phyloP scores from a whole-genome alignment of 1,140 invertebrate species.

The Drosophila equinoxialis region DNA sequence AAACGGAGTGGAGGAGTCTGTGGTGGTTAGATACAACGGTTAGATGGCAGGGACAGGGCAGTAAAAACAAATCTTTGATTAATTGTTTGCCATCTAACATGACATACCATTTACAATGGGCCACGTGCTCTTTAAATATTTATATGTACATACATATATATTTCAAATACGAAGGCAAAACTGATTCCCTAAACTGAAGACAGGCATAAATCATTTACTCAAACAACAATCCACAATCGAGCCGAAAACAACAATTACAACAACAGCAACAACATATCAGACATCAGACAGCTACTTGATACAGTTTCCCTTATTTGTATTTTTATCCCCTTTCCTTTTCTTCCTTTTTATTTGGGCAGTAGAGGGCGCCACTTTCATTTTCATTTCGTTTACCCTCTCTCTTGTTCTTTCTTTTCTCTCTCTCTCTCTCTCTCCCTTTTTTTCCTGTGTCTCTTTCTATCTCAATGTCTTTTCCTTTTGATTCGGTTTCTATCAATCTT shows the following conservation, averaged over 20 bases:
- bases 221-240: constrained; percentile 38
- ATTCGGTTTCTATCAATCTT: constrained; percentile 38
- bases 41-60: constrained; percentile 33
- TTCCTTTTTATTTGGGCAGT: constrained; percentile 40
- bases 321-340: constrained; percentile 7
- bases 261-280: constrained; percentile 16
- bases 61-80: constrained; percentile 76
- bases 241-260: constrained; percentile 39
- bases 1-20: too few relatives aligned
- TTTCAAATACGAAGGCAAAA: constrained; percentile 44
- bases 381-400: constrained; percentile 27
- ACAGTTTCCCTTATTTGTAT: constrained; percentile 49
- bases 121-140: constrained; percentile 80
- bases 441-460: background rate
- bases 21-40: too few relatives aligned
- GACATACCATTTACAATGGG: constrained; percentile 77
- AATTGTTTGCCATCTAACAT: constrained; percentile 73
- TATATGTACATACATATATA: constrained; percentile 38
- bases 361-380: constrained; percentile 54
- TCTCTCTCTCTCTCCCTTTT: background rate
- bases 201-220: constrained; percentile 72
- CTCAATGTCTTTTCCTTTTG: constrained; percentile 9
- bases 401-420: background rate
- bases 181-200: constrained; percentile 45
- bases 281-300: constrained; percentile 25